Evolutionary conservation across 2,888 invertebrate species (phyloP), one percentile per base, ranked within the genome.

Genomic region (Oligia latruncula): DNA sequence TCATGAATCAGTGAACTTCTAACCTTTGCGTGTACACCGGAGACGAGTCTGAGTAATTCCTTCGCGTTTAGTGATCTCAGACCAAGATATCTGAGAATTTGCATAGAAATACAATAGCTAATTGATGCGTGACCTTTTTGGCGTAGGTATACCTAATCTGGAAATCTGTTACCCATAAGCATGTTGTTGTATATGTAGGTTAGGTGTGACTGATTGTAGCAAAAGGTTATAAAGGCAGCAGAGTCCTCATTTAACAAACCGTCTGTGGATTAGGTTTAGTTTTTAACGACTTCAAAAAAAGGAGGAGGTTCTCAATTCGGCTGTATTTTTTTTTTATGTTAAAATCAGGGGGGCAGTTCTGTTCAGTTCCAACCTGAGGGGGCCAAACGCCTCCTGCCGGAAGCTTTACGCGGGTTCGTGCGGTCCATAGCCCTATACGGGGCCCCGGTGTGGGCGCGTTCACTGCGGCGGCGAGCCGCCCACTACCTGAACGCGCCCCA

Each of bases 21-120:
- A 66, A 87, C 87, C 88, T 89, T 89, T 11, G 84, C 86, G 84
- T 88, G 89, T 49, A 46, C 49, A 62, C 70, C 66, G 29, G 62
- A 67, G 70, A 81, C 77, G 58, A 80, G 76, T 52, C 83, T 78
- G 78, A 80, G 49, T 84, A 82, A 86, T 86, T 71, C 66, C 74
- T 72, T 40, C 20, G 40, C 49, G 43, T 35, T 75, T 60, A 35
- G 70, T 43, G 83, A 84, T 84, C 20, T 58, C 17, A 62, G 29
- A 62, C 29, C 9, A 3, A 60, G 84, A 82, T 86, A 70, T 20
- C 65, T 6, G 1, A 58, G 58, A 62, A 84, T 84, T 84, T 72
- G 65, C 77, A 86, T 84, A 46, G 66, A 71, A 82, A 75, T 40
- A 80, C 67, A 58, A 74, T 82, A 35, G 3, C 9, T n/a, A 74